These are phyloP conservation scores for Strix occidentalis DNA, from an alignment of 2,797 vertebrate species.

Conservation along the genomic window DNA sequence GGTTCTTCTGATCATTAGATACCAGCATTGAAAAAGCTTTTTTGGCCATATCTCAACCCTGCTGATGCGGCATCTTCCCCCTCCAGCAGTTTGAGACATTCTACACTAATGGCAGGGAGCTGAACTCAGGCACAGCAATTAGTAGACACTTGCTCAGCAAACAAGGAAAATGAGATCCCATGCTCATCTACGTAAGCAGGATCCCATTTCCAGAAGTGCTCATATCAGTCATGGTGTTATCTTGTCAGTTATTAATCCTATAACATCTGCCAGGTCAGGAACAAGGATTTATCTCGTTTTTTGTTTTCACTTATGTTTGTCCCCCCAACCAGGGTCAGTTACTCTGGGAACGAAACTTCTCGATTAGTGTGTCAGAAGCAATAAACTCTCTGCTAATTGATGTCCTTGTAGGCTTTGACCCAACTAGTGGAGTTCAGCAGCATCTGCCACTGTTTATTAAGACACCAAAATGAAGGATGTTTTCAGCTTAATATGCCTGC, in stretches of 20 bases:
- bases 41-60: not conserved
- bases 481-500: not conserved
- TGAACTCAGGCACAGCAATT: not conserved
- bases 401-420: conserved; percentile 39
- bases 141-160: not conserved
- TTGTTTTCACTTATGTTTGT: conserved; percentile 22
- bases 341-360: conserved; percentile 33
- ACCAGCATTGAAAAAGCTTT: not conserved
- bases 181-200: not conserved
- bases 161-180: not conserved
- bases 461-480: not conserved
- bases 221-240: not conserved
- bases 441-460: conserved; percentile 69
- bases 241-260: not conserved
- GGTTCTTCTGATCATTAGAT: not conserved
- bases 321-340: not conserved
- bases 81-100: not conserved
- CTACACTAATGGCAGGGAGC: not conserved
- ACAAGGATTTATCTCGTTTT: not conserved
- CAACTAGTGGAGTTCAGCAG: conserved; percentile 20
- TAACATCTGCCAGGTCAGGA: not conserved
- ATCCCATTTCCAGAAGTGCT: not conserved
- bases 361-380: conserved; percentile 61
- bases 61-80: not conserved
- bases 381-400: conserved; percentile 57